Evolutionary conservation across 2,113 vertebrate species (phyloP).

Genomic region (Poeciliopsis occidentalis): DNA sequence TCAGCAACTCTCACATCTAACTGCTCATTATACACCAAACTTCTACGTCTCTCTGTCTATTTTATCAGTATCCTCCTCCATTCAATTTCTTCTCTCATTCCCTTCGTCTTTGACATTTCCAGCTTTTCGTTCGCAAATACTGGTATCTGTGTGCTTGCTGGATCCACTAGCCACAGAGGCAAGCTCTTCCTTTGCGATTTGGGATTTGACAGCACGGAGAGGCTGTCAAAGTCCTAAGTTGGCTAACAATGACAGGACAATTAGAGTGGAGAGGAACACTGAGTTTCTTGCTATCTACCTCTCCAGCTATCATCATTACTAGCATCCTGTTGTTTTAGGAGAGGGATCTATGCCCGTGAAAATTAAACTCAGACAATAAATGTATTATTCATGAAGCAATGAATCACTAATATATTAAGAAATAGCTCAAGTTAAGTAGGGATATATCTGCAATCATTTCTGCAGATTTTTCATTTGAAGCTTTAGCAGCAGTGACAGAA

Average conservation of each 20-base stretch:
- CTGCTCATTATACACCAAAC: conserved; percentile 79
- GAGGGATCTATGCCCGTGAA: conserved; percentile 8
- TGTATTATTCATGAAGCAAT: conserved; percentile 8
- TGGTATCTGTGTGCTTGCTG: conserved; percentile 65
- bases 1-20: conserved; percentile 71
- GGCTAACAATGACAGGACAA: conserved; percentile 69
- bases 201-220: conserved; percentile 71
- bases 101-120: conserved; percentile 70
- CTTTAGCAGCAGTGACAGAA: neutral
- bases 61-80: conserved; percentile 63
- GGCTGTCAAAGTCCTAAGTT: conserved; percentile 62
- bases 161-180: conserved; percentile 64
- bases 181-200: conserved; percentile 64
- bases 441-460: neutral
- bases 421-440: conserved; percentile 19
- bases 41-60: conserved; percentile 68
- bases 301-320: conserved; percentile 31
- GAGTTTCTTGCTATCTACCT: conserved; percentile 51
- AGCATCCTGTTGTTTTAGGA: neutral
- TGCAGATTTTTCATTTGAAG: conserved; percentile 4
- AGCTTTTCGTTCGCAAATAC: conserved; percentile 65
- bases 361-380: conserved; percentile 7
- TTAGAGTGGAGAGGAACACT: conserved; percentile 50
- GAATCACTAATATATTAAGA: conserved; percentile 2
- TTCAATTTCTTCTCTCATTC: conserved; percentile 50